Conservation (phyloP, 2,113 vertebrate species). For the Oreotrochilus melanogaster region DNA sequence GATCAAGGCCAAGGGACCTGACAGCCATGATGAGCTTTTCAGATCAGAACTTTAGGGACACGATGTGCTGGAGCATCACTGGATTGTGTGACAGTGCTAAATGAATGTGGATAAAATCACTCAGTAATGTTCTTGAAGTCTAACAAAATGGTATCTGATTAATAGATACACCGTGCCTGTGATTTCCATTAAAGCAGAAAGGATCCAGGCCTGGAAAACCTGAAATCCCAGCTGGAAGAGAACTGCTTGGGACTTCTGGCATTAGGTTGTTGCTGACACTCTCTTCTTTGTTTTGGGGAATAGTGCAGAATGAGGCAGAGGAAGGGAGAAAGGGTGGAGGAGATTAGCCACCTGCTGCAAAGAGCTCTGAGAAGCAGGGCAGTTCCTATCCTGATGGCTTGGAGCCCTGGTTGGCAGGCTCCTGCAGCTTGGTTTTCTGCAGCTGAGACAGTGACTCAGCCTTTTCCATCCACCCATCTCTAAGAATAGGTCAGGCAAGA, state of each 20-base stretch:
- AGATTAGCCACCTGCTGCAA: constrained; percentile 41
- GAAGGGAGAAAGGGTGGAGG: not conserved
- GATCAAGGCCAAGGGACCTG: not conserved
- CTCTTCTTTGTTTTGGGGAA: not conserved
- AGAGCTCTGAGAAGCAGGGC: not conserved
- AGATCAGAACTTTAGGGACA: not conserved
- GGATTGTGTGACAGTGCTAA: not conserved
- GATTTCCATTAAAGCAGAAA: not conserved
- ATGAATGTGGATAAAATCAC: not conserved
- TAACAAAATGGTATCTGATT: not conserved
- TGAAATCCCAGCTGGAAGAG: not conserved
- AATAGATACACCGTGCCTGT: not conserved
- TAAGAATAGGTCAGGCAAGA: constrained; percentile 57
- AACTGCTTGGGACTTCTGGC: not conserved
- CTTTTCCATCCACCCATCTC: constrained; percentile 58
- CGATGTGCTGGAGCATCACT: not conserved
- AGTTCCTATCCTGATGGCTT: constrained; percentile 34
- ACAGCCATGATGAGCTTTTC: rapidly evolving
- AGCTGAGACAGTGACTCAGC: constrained; percentile 65
- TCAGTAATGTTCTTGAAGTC: not conserved
- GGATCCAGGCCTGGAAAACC: not conserved
- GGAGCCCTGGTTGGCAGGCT: constrained; percentile 43
- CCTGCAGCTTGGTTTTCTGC: constrained; percentile 42
- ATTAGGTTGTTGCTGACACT: not conserved
- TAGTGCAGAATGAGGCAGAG: not conserved